Conservation (phyloP, 2,888 invertebrate species). For the Eustalomyia histrio region DNA sequence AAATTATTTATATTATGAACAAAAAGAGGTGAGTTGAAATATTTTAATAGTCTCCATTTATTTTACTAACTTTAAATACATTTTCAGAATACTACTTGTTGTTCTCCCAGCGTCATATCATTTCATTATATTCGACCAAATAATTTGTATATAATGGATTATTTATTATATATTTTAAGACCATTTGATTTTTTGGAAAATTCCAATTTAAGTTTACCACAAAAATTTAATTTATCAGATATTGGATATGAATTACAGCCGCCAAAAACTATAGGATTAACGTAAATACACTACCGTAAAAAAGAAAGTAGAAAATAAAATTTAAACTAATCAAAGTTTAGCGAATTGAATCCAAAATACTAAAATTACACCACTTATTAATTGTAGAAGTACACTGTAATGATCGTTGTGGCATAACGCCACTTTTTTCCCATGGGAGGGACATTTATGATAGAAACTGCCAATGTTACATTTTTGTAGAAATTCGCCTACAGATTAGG, state of each 20-base stretch:
- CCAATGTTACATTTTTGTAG: no score
- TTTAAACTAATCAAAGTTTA: no score
- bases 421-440: no score
- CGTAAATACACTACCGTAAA: no score
- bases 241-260: background rate
- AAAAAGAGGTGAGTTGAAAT: slow-evolving; percentile 82
- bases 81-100: slow-evolving; percentile 89
- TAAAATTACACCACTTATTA: no score
- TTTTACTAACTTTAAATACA: background rate
- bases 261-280: background rate
- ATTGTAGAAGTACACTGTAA: no score
- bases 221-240: slow-evolving; percentile 44
- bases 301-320: no score
- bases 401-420: no score
- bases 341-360: no score
- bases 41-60: slow-evolving; percentile 87
- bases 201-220: slow-evolving; percentile 48
- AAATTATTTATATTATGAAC: slow-evolving; percentile 85
- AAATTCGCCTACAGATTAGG: no score
- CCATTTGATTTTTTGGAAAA: slow-evolving; percentile 82
- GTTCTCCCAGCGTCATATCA: slow-evolving; percentile 95
- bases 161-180: slow-evolving; percentile 93
- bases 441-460: no score
- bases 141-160: slow-evolving; percentile 96
- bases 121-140: slow-evolving; percentile 96